phyloP scores from a whole-genome alignment of 2,888 invertebrate species.

The Aphidoletes aphidimyza region DNA sequence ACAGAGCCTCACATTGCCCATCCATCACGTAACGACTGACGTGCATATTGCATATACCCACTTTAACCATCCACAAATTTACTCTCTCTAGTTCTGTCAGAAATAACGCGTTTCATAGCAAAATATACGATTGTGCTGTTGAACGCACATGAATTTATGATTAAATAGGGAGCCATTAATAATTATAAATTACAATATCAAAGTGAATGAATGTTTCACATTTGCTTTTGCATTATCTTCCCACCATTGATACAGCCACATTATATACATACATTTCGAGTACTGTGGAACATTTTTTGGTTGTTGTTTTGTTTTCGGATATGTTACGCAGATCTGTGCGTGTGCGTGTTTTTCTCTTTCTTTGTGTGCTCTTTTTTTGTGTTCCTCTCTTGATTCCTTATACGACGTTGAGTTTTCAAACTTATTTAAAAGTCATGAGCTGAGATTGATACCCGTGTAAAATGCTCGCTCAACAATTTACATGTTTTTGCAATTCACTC shows the following conservation, averaged over 20 bases:
- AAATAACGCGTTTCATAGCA: too few species aligned
- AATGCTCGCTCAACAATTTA: conserved; percentile 28
- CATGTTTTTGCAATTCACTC: conserved; percentile 48
- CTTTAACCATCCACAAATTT: background rate
- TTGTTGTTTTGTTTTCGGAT: background rate
- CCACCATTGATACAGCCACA: too few species aligned
- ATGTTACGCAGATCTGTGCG: too few species aligned
- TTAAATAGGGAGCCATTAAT: conserved; percentile 46
- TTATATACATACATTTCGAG: too few species aligned
- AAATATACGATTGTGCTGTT: background rate
- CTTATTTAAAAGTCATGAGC: conserved; percentile 49
- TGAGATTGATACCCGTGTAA: conserved; percentile 18
- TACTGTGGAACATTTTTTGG: too few species aligned
- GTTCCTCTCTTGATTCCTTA: background rate
- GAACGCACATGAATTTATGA: conserved; percentile 35
- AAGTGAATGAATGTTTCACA: conserved; percentile 46
- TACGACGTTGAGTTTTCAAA: conserved; percentile 10
- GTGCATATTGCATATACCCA: conserved; percentile 28
- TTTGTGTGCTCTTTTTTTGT: background rate
- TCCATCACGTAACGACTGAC: conserved; percentile 20
- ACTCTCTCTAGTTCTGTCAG: background rate
- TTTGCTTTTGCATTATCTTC: conserved; percentile 4
- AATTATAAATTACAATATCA: conserved; percentile 48
- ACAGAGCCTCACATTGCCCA: background rate
- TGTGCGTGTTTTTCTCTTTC: too few species aligned